Evolutionary conservation across 2,888 invertebrate species (phyloP), one percentile per base, ranked within the genome.

Genomic region (Helleia helle): DNA sequence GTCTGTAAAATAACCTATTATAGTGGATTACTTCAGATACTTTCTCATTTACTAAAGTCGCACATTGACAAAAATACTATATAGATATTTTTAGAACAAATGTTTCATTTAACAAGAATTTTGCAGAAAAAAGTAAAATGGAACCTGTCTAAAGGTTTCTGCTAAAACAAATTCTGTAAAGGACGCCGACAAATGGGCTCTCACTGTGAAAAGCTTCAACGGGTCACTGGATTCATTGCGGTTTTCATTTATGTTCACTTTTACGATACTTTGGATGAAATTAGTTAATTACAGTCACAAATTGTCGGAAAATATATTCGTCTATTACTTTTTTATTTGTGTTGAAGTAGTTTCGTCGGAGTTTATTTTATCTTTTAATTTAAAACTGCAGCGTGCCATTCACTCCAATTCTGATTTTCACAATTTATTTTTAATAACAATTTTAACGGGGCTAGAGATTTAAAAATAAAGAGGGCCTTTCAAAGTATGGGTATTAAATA

Each of bases 231-330:
- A 36, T 42, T 36, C 36, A 41, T 34, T 37, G 44, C 34, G 41
- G 41, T 43, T 45, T 41, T 37, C 41, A 44, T 42, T 43, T 37
- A 41, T 36, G 42, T 36, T 42, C 36, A 39, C 41, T 42, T 39
- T 44, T 39, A 30, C 24, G 29, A 30, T 29, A 30, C 30, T 25
- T 30, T 15, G 14, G 15, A 31, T 40, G 5, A 26, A 40, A 40
- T 40, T 26, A 31, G 24, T 30, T 40, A 26, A 31, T 38, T 40
- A 31, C 30, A 15, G 34, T 18, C 17, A 25, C 39, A 17, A 38
- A 30, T 14, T 4, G 4, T 11, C 15, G 13, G 30, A 24, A 25
- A n/a, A 38, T 18, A 34, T 15, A 15, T 15, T 15, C n/a, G n/a
- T 30, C 30, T 15, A n/a, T 25, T 13, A n/a, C 22, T 22, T 12